A percentile compares a stretch with the other conserved stretches of the same genome.
These are phyloP conservation scores for Neomonachus schauinslandi DNA, from an alignment of 2,113 vertebrate species.

Conservation along the genomic window DNA sequence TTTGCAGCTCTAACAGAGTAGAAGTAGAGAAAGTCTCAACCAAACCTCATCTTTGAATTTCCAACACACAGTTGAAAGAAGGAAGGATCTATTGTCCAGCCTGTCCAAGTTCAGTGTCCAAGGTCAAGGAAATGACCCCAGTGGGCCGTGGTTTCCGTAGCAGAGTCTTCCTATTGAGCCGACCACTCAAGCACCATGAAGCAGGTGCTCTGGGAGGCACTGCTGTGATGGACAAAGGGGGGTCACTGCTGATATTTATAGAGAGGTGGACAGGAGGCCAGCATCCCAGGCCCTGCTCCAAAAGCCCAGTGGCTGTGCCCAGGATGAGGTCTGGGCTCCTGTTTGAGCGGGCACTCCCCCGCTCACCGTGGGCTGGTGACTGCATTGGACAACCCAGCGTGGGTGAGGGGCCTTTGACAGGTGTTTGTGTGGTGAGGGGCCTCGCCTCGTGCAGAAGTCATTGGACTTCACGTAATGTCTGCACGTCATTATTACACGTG, in stretches of 20 bases:
- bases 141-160: not conserved
- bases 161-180: not conserved
- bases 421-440: not conserved
- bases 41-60: not conserved
- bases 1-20: not conserved
- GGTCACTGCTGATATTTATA: not conserved
- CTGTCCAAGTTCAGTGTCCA: not conserved
- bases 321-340: not conserved
- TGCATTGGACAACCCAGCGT: too few species aligned
- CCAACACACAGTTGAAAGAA: not conserved
- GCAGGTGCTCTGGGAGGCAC: not conserved
- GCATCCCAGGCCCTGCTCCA: not conserved
- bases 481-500: not conserved
- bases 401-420: not conserved
- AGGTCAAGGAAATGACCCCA: not conserved
- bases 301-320: not conserved
- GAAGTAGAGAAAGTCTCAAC: not conserved
- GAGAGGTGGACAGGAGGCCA: not conserved
- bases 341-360: not conserved
- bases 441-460: not conserved
- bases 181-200: not conserved
- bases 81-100: not conserved
- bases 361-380: not conserved
- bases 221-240: not conserved
- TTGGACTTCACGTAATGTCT: accelerated